Evolutionary conservation across 2,888 invertebrate genomes (phyloP).

Genomic region (Folsomia manolachei): DNA sequence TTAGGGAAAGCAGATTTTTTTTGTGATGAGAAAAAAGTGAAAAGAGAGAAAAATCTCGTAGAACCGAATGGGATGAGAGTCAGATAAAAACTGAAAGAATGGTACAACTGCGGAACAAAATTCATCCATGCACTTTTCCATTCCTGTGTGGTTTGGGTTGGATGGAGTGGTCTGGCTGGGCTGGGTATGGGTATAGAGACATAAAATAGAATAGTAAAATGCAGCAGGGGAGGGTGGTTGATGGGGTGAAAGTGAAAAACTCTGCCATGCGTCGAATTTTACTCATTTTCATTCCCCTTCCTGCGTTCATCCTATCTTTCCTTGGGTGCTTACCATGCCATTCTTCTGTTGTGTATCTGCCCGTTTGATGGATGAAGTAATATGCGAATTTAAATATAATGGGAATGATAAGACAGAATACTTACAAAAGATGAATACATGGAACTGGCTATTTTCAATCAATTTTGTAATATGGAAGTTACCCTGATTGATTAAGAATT

Average conservation of each 20-base stretch:
- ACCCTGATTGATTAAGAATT: too few relatives aligned
- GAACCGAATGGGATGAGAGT: slow-evolving; percentile 13
- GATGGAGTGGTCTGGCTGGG: neutral
- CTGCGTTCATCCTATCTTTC: neutral
- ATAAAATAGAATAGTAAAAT: neutral
- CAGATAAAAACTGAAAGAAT: slow-evolving; percentile 18
- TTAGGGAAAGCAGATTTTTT: neutral
- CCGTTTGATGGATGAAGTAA: too few relatives aligned
- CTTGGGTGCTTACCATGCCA: too few relatives aligned
- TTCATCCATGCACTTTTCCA: slow-evolving; percentile 6
- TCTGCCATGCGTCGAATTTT: slow-evolving; percentile 10
- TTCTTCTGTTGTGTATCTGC: neutral
- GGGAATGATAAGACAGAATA: neutral
- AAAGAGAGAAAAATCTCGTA: slow-evolving; percentile 4
- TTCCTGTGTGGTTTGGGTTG: too few relatives aligned
- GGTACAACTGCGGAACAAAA: slow-evolving; percentile 1
- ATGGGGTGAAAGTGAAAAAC: slow-evolving; percentile 4
- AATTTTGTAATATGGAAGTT: too few relatives aligned
- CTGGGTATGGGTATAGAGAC: neutral
- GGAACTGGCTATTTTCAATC: too few relatives aligned
- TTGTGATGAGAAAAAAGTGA: neutral
- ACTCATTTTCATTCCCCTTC: neutral
- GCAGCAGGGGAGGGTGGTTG: neutral
- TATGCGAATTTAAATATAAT: neutral
- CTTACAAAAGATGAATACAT: too few relatives aligned